These are phyloP conservation scores for Ophiothrix spiculata DNA, from an alignment of 35 echinoderm and acorn worm species.

Conservation along the genomic window DNA sequence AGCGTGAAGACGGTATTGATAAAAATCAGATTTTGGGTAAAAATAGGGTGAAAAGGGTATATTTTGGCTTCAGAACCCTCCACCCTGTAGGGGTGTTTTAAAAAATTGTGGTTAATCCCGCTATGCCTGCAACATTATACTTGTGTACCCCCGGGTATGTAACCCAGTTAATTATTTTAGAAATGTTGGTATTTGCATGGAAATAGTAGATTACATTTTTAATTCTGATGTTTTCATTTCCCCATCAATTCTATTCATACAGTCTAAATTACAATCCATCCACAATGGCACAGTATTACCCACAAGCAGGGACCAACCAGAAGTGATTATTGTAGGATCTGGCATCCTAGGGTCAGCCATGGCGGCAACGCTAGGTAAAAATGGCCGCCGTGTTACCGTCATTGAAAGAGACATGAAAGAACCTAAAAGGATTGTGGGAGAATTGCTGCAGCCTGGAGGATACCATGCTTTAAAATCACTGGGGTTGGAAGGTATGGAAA, in stretches of 20 bases:
- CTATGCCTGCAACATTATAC: background rate
- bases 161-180: background rate
- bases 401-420: constrained; percentile 86
- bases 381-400: constrained; percentile 74
- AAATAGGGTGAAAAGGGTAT: too few species aligned
- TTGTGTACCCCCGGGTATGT: background rate
- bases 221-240: background rate
- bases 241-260: background rate
- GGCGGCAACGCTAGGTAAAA: constrained; percentile 71
- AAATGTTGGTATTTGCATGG: background rate
- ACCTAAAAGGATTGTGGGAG: constrained; percentile 84
- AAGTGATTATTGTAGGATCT: constrained; percentile 80
- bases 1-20: too few species aligned
- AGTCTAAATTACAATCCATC: background rate
- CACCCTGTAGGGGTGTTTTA: too few species aligned
- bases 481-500: constrained; percentile 74
- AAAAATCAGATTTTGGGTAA: too few species aligned
- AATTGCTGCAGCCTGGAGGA: constrained; percentile 83
- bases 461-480: constrained; percentile 60
- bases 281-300: background rate
- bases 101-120: background rate
- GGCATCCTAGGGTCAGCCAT: constrained; percentile 89
- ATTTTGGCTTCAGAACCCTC: too few species aligned
- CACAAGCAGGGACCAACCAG: constrained; percentile 1
- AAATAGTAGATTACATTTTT: background rate